Evolutionary conservation across 1,140 invertebrate genomes (phyloP).

Genomic region (Pseudoatta argentina): DNA sequence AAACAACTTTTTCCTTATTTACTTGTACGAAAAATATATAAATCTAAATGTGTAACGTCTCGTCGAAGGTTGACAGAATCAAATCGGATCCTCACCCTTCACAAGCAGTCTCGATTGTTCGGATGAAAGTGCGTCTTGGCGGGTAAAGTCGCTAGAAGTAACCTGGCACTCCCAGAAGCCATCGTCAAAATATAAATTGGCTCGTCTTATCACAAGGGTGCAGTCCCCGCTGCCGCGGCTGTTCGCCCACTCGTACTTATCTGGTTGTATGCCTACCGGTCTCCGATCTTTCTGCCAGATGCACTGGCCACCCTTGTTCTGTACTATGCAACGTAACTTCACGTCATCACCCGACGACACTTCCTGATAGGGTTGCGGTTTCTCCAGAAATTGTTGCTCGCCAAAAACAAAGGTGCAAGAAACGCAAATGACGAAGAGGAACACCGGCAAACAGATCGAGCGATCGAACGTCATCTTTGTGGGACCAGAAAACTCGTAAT

Average conservation of each 20-base stretch:
- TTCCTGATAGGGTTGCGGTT: slow-evolving; percentile 93
- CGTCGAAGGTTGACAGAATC: not conserved
- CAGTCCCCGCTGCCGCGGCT: slow-evolving; percentile 89
- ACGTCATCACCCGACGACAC: slow-evolving; percentile 95
- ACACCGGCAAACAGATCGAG: not conserved
- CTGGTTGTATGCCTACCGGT: slow-evolving; percentile 93
- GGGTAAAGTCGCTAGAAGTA: slow-evolving; percentile 90
- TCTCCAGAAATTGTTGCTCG: slow-evolving; percentile 93
- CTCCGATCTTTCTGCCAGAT: slow-evolving; percentile 97
- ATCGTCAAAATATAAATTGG: slow-evolving; percentile 94
- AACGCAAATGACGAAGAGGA: not conserved
- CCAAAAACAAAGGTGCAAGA: slow-evolving; percentile 52
- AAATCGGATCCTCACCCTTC: slow-evolving; percentile 88
- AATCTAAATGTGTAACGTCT: not conserved
- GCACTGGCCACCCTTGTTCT: slow-evolving; percentile 94
- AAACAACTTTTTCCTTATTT: not conserved
- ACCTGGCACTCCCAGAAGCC: slow-evolving; percentile 97
- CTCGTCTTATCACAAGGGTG: slow-evolving; percentile 93
- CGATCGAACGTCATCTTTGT: slow-evolving; percentile 29
- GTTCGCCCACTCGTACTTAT: slow-evolving; percentile 96
- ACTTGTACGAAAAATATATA: not conserved
- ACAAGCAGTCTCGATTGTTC: slow-evolving; percentile 93
- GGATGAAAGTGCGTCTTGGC: slow-evolving; percentile 92
- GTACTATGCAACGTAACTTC: slow-evolving; percentile 92
- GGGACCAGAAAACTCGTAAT: not conserved